A percentile compares a stretch with the other conserved stretches of the same genome.
Evolutionary conservation across 2,113 vertebrate species (phyloP).

Genomic region (Vireo altiloquus): DNA sequence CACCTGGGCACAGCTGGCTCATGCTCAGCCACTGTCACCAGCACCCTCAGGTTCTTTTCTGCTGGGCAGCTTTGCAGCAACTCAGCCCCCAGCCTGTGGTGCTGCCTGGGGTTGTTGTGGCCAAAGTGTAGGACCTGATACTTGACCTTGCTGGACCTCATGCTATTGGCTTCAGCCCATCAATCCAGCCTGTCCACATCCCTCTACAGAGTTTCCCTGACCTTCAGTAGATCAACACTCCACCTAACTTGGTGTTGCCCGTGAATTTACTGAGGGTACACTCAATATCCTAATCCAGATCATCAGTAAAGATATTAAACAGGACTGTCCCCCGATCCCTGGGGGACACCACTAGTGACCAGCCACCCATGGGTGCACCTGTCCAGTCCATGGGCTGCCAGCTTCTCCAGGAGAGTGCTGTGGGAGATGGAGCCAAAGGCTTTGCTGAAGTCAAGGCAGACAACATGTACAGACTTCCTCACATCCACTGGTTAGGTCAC

Average conservation of each 20-base stretch:
- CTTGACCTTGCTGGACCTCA: background rate
- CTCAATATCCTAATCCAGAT: background rate
- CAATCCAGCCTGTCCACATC: background rate
- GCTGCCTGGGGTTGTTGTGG: accelerated
- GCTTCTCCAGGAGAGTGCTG: background rate
- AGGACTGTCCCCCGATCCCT: accelerated
- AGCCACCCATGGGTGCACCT: accelerated
- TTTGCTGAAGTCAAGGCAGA: background rate
- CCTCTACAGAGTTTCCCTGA: background rate
- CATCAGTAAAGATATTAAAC: background rate
- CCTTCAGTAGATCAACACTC: background rate
- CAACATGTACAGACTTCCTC: background rate
- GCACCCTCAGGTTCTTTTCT: background rate
- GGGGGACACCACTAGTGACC: background rate
- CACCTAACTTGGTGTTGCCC: background rate
- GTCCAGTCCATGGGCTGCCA: background rate
- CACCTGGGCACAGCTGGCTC: background rate
- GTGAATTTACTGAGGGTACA: background rate
- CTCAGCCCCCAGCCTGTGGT: background rate
- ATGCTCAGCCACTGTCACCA: background rate
- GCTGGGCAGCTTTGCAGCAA: background rate
- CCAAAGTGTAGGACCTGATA: background rate
- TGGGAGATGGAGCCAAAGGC: background rate
- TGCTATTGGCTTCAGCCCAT: background rate
- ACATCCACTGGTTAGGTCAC: background rate